Percentiles rank a stretch among this genome's conserved stretches.
Evolutionary conservation across 2,888 invertebrate genomes (phyloP).

Genomic region (Teleogryllus oceanicus): DNA sequence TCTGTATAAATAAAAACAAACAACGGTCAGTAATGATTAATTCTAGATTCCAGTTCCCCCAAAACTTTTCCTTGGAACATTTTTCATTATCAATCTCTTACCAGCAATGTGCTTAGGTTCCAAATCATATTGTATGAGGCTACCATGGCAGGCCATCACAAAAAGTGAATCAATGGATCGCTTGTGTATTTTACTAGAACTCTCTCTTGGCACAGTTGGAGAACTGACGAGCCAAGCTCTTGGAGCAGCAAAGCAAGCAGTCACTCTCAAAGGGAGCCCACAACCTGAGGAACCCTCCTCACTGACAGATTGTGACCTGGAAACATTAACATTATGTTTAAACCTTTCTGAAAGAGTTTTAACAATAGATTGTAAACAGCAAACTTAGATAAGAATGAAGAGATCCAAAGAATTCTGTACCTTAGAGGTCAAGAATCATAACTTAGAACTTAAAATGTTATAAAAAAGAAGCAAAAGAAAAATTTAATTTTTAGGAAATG

Average conservation of each 20-base stretch:
- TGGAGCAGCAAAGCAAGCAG: slow-evolving; percentile 70
- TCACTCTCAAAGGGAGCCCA: slow-evolving; percentile 48
- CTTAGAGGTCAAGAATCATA: too few species aligned
- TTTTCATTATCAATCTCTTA: slow-evolving; percentile 40
- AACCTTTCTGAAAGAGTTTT: too few species aligned
- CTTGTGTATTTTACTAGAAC: slow-evolving; percentile 47
- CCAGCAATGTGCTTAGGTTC: slow-evolving; percentile 68
- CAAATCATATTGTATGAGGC: slow-evolving; percentile 81
- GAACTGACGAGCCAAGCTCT: slow-evolving; percentile 64
- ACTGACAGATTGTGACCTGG: slow-evolving; percentile 31
- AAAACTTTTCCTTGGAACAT: neutral
- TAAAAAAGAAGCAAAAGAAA: too few species aligned
- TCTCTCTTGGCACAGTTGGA: slow-evolving; percentile 46
- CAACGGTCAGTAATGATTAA: too few species aligned
- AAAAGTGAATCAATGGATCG: slow-evolving; percentile 80
- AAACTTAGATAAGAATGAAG: too few species aligned
- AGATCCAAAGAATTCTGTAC: too few species aligned
- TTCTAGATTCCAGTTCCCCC: too few species aligned
- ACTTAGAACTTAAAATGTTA: too few species aligned
- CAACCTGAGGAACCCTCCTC: slow-evolving; percentile 68
- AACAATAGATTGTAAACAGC: too few species aligned
- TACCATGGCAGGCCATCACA: slow-evolving; percentile 84
- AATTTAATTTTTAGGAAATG: too few species aligned
- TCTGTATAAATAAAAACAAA: too few species aligned
- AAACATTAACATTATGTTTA: neutral